A percentile compares a stretch with the other conserved stretches of the same genome.
These are phyloP conservation scores for Conomelus anceps DNA, from an alignment of 2,888 invertebrate species.

Conservation along the genomic window DNA sequence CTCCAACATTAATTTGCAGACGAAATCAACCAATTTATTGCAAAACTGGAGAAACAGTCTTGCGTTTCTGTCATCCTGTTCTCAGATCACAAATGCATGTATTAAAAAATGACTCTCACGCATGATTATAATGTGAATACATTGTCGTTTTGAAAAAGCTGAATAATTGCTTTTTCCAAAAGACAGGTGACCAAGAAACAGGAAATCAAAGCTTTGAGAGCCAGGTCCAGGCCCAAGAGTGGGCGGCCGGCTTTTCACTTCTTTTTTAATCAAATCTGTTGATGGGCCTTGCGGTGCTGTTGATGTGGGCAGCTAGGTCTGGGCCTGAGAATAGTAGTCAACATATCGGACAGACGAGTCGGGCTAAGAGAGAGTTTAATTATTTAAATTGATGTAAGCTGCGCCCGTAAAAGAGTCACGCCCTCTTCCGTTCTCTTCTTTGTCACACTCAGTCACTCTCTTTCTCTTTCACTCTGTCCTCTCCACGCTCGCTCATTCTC, in stretches of 20 bases:
- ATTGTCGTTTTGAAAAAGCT: background rate
- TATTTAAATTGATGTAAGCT: background rate
- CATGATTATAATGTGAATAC: background rate
- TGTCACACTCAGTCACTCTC: too few species aligned
- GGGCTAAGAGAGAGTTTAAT: background rate
- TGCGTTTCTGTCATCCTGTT: background rate
- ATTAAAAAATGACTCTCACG: background rate
- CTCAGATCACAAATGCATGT: background rate
- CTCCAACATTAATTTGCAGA: background rate
- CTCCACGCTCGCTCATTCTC: too few species aligned
- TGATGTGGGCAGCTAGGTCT: background rate
- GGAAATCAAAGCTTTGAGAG: background rate
- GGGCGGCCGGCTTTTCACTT: background rate
- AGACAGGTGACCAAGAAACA: background rate
- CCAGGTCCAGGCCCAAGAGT: too few species aligned
- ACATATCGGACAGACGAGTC: background rate
- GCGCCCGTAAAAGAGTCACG: background rate
- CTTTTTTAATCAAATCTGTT: background rate
- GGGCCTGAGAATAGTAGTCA: background rate
- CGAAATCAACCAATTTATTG: background rate
- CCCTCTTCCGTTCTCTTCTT: background rate
- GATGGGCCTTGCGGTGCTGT: background rate
- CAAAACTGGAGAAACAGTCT: background rate
- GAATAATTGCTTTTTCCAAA: background rate
- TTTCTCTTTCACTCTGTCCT: background rate